phyloP scores from a whole-genome alignment of 1,140 invertebrate genomes.

The Monochamus saltuarius region DNA sequence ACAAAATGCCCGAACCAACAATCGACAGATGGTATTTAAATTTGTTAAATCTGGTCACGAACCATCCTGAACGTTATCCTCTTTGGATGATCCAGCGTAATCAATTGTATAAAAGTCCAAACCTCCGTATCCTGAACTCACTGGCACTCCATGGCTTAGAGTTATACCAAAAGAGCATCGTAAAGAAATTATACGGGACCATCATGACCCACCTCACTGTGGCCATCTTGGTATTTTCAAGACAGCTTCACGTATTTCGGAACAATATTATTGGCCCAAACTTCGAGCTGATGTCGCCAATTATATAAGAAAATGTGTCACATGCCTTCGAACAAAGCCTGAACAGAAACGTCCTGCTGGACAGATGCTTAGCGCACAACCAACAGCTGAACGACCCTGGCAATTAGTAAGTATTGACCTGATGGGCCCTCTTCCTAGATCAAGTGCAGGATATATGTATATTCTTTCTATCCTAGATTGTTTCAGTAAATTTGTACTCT shows the following conservation, averaged over 20 bases:
- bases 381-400: slow-evolving; percentile 8
- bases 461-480: slow-evolving; percentile 16
- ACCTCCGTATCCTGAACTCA: not conserved
- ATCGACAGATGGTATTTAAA: not conserved
- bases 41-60: not conserved
- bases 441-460: slow-evolving; percentile 12
- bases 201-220: slow-evolving; percentile 20
- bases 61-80: not conserved
- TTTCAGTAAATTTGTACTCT: slow-evolving; percentile 22
- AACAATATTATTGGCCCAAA: slow-evolving; percentile 26
- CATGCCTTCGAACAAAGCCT: slow-evolving; percentile 7
- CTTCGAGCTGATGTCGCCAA: slow-evolving; percentile 13
- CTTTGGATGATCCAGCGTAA: not conserved
- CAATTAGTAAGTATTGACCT: slow-evolving; percentile 22
- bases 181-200: not conserved
- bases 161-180: slow-evolving; percentile 8
- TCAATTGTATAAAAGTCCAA: not conserved
- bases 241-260: slow-evolving; percentile 7
- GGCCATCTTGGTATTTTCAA: slow-evolving; percentile 37
- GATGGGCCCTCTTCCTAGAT: slow-evolving; percentile 5
- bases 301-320: slow-evolving; percentile 12
- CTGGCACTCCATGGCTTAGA: not conserved
- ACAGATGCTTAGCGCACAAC: slow-evolving; percentile 8
- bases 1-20: too few relatives aligned
- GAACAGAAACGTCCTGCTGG: slow-evolving; percentile 21